A percentile compares a stretch with the other conserved stretches of the same genome.
phyloP scores from a whole-genome alignment of 1,140 invertebrate genomes.

The Coelopa frigida region DNA sequence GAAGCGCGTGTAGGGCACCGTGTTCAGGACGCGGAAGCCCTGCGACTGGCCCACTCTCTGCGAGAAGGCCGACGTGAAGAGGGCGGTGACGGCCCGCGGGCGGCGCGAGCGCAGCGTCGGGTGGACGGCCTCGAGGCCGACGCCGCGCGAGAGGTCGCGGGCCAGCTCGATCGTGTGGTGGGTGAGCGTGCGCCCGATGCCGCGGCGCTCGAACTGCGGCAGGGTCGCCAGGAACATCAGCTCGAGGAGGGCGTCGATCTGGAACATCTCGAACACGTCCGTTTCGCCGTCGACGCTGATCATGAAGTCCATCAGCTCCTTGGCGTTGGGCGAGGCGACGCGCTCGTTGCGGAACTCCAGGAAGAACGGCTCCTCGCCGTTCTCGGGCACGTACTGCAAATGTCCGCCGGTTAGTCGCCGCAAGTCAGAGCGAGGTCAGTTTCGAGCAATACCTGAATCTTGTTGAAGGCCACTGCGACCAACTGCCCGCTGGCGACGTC shows the following conservation, averaged over 20 bases:
- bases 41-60: slow-evolving; percentile 50
- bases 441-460: slow-evolving; percentile 51
- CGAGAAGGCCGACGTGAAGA: slow-evolving; percentile 52
- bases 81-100: slow-evolving; percentile 51
- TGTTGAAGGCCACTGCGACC: slow-evolving; percentile 56
- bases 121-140: slow-evolving; percentile 44
- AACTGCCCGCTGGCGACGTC: slow-evolving; percentile 49
- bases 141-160: slow-evolving; percentile 46
- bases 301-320: slow-evolving; percentile 54
- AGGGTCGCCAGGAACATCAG: slow-evolving; percentile 58
- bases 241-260: slow-evolving; percentile 55
- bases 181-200: slow-evolving; percentile 49
- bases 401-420: not conserved
- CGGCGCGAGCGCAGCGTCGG: slow-evolving; percentile 44
- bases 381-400: slow-evolving; percentile 29
- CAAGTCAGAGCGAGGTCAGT: not conserved
- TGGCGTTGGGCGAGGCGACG: slow-evolving; percentile 48
- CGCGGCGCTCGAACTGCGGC: slow-evolving; percentile 44
- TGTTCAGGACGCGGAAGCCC: slow-evolving; percentile 49
- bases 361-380: slow-evolving; percentile 50
- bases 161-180: slow-evolving; percentile 50
- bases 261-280: slow-evolving; percentile 54
- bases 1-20: slow-evolving; percentile 47
- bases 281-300: slow-evolving; percentile 49
- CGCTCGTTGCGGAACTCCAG: slow-evolving; percentile 52